Evolutionary conservation across 2,888 invertebrate species (phyloP), one percentile per base, ranked within the genome.

Genomic region (Stenotaenia linearis): DNA sequence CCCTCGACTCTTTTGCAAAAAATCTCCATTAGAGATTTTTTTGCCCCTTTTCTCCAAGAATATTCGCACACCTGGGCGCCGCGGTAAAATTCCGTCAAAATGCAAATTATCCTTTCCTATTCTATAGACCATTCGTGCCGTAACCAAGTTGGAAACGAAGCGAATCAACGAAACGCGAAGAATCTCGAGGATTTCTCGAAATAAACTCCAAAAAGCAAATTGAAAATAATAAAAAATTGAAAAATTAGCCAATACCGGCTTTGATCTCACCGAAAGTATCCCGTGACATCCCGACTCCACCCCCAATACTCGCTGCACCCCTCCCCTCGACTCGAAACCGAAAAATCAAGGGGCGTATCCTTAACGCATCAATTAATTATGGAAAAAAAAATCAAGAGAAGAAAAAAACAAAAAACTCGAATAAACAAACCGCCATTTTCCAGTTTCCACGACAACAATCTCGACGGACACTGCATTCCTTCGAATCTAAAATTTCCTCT

Each of bases 251-350:
- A 32, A 9, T 32, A 4, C 32, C 32, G 32, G 32, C 69, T 69
- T 69, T 69, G 25, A 69, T 69, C 69, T 69, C 69, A 28, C 69
- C 69, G 69, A 69, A 69, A 4, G 69, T 69, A 69, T 69, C 69
- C 69, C 69, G 69, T 69, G 69, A 69, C 69, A 69, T 10, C 9
- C 5, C n/a, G 69, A 69, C 69, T 69, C 69, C 69, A 69, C 69
- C 69, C 69, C 69, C 69, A 10, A 25, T n/a, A 69, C 10, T 6
- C 50, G 50, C n/a, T n/a, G 50, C 28, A 69, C 69, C 69, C 69
- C 23, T 69, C 69, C 25, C 28, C 40, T 40, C 40, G 40, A 50
- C 3, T 21, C 18, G 18, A 50, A 50, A n/a, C 3, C 4, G 3
- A 56, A 9, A 9, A 6, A 56, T 2, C 2, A 56, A 32, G 32